Conservation (phyloP, 1,140 invertebrate species). For the Melitaea cinxia region DNA sequence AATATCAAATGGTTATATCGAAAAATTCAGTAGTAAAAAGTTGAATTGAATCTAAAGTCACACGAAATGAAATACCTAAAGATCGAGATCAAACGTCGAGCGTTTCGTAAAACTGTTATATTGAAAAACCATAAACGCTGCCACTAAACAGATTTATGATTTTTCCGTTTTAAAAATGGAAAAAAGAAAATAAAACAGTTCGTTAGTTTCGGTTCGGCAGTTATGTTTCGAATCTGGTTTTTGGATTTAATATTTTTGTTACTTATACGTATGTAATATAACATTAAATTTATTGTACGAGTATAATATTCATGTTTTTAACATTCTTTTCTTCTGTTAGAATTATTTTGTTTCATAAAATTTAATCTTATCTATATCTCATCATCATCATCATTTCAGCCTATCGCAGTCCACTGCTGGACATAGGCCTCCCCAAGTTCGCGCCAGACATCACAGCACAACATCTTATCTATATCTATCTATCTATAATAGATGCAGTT, state of each 20-base stretch:
- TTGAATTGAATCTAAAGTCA: conserved; percentile 21
- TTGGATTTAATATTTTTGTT: conserved; percentile 25
- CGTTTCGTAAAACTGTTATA: conserved; percentile 48
- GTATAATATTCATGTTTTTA: background rate
- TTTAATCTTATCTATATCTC: no score
- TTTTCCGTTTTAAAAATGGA: conserved; percentile 39
- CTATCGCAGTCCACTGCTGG: no score
- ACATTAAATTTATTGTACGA: background rate
- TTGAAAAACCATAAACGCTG: conserved; percentile 51
- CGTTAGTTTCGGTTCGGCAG: background rate
- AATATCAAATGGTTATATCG: conserved; percentile 12
- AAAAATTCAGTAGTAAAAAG: conserved; percentile 22
- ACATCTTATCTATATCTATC: no score
- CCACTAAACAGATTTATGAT: conserved; percentile 47
- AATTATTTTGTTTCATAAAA: background rate
- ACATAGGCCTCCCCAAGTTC: no score
- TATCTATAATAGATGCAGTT: no score
- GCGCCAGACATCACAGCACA: no score
- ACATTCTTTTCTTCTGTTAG: background rate
- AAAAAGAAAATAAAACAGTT: conserved; percentile 20
- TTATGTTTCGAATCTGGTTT: conserved; percentile 26
- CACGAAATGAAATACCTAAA: conserved; percentile 43
- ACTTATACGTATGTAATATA: conserved; percentile 20
- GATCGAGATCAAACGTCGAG: conserved; percentile 26
- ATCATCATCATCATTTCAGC: no score